phyloP scores from a whole-genome alignment of 2,888 invertebrate species.

The Lissonota sp. region DNA sequence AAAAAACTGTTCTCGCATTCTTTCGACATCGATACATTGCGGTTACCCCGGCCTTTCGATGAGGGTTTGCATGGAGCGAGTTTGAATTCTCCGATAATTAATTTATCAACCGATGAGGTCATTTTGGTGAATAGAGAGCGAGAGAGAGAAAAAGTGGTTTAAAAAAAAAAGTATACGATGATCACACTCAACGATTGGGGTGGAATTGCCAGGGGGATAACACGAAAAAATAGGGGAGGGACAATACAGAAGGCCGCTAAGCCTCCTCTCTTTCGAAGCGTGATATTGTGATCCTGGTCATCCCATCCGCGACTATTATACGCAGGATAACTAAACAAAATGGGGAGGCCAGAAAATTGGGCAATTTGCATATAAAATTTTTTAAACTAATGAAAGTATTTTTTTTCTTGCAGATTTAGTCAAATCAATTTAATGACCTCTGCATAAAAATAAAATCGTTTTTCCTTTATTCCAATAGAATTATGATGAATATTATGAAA shows the following conservation, averaged over 20 bases:
- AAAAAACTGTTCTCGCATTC: too few relatives aligned
- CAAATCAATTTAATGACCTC: too few relatives aligned
- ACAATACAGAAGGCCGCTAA: slow-evolving; percentile 53
- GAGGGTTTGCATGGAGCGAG: too few relatives aligned
- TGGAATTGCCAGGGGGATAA: slow-evolving; percentile 3
- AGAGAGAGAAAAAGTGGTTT: neutral
- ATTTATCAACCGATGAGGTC: too few relatives aligned
- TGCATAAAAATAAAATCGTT: too few relatives aligned
- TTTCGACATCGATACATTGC: too few relatives aligned
- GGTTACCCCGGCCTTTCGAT: too few relatives aligned
- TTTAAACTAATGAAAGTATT: neutral
- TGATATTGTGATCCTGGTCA: slow-evolving; percentile 32
- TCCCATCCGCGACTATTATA: slow-evolving; percentile 18
- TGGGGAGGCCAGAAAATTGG: slow-evolving; percentile 1
- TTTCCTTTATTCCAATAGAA: too few relatives aligned
- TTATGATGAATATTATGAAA: too few relatives aligned
- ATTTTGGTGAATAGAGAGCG: neutral
- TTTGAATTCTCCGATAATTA: too few relatives aligned
- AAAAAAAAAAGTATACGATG: slow-evolving; percentile 14
- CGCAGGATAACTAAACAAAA: neutral
- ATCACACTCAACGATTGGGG: slow-evolving; percentile 17
- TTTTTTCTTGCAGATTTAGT: too few relatives aligned
- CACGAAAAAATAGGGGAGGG: slow-evolving; percentile 37
- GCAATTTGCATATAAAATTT: neutral
- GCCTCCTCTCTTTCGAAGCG: slow-evolving; percentile 10